Evolutionary conservation across 2,797 vertebrate genomes (phyloP).

Genomic region (Peromyscus melanophrys): DNA sequence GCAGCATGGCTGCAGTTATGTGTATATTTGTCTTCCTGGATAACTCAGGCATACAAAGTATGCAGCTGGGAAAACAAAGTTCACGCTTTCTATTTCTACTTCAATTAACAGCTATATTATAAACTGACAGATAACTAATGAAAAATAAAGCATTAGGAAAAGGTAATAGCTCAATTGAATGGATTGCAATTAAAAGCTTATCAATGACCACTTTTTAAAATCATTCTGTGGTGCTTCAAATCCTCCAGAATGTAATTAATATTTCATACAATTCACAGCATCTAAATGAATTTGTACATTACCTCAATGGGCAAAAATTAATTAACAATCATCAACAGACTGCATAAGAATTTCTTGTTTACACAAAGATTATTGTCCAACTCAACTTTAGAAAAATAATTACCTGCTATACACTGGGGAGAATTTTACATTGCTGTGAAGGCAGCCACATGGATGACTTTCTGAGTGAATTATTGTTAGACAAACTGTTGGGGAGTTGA

Average conservation of each 20-base stretch:
- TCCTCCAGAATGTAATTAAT: slow-evolving; percentile 70
- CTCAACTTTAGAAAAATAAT: slow-evolving; percentile 85
- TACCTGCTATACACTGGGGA: slow-evolving; percentile 78
- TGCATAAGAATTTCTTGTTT: slow-evolving; percentile 82
- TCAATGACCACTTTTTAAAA: slow-evolving; percentile 69
- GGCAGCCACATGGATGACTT: slow-evolving; percentile 61
- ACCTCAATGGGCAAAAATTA: slow-evolving; percentile 82
- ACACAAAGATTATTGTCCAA: slow-evolving; percentile 83
- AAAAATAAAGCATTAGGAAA: slow-evolving; percentile 78
- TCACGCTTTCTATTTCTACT: slow-evolving; percentile 66
- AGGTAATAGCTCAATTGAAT: slow-evolving; percentile 70
- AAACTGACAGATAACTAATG: slow-evolving; percentile 76
- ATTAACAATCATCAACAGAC: slow-evolving; percentile 82
- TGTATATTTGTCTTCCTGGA: slow-evolving; percentile 58
- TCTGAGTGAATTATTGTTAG: slow-evolving; percentile 82
- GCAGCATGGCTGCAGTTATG: not conserved
- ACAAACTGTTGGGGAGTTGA: slow-evolving; percentile 75
- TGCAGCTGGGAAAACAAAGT: slow-evolving; percentile 78
- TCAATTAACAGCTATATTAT: slow-evolving; percentile 76
- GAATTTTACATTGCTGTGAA: slow-evolving; percentile 77
- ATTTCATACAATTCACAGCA: slow-evolving; percentile 74
- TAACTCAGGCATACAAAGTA: slow-evolving; percentile 64
- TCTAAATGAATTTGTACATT: slow-evolving; percentile 78
- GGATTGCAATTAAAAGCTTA: slow-evolving; percentile 83
- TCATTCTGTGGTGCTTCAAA: slow-evolving; percentile 76